Base-by-base conservation (phyloP, 2,888 invertebrate genomes). In the Eulithis testata region DNA sequence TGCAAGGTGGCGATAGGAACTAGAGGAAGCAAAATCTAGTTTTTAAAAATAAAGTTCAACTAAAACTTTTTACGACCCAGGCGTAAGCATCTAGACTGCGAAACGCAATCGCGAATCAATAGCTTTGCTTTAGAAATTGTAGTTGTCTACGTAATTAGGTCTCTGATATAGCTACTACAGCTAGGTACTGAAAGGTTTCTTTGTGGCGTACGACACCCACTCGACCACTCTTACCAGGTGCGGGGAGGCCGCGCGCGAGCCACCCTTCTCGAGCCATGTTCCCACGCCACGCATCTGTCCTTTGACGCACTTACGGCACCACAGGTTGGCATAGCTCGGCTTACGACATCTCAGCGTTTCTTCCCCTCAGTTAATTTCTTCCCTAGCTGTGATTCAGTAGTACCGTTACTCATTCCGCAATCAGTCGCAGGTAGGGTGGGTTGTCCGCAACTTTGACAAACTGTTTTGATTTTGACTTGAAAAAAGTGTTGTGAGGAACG, bases 361-460 rank as follows among this genome's bases (percentile, higher is more conserved):
- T 50, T 58, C 58, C 58, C 58, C 58, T 58, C 43, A 11, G 6
- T 7, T 49, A 58, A 65, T 50, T 82, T 83, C 83, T 81, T 80
- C 74, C 82, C 81, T 78, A 69, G 80, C 82, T 74, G 76, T 84
- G 87, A 87, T 87, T 86, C 76, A 21, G 44, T 66, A 52, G 44
- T 66, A 52, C 66, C 84, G 82, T 81, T 75, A 83, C 76, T 82
- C 86, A 86, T 84, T 87, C 82, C 74, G 62, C 61, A 75, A 71
- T 70, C 72, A 69, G 80, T 71, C 75, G 72, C 73, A 58, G 57
- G 58, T 47, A 45, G 58, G 69, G 56, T 14, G 8, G 68, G 60
- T 63, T 61, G 69, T 66, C 69, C 63, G 53, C 50, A n/a, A 43
- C 1, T 40, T 36, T 45, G 36, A 51, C 0, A 51, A 7, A 21